Evolutionary conservation across 1,140 invertebrate genomes (phyloP).

Genomic region (Magallana angulata): DNA sequence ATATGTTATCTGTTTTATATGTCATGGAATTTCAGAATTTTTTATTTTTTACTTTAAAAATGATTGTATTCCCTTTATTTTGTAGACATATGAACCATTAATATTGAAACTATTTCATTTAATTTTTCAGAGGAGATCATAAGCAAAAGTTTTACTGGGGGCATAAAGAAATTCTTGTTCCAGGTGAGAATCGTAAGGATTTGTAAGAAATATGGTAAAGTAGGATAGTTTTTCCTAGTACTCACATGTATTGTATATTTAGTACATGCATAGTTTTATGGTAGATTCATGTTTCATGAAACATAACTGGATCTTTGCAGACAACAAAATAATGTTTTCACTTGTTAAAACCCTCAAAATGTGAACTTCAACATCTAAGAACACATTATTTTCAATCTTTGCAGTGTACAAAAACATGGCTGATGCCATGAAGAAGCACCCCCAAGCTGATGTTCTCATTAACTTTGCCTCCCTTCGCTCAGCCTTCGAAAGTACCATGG

Average conservation of each 20-base stretch:
- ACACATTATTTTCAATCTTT: not conserved
- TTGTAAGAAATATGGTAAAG: no score
- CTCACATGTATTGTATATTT: no score
- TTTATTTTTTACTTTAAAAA: no score
- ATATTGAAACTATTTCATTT: not conserved
- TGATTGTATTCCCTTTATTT: not conserved
- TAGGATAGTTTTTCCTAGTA: no score
- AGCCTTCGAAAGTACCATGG: slow-evolving; percentile 97
- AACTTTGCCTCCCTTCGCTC: slow-evolving; percentile 99
- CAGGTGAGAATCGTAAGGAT: slow-evolving; percentile 76
- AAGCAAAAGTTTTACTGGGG: slow-evolving; percentile 99
- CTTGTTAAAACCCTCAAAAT: no score
- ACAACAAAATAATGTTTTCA: no score
- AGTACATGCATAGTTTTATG: no score
- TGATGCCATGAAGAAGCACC: slow-evolving; percentile 96
- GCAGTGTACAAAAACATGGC: slow-evolving; percentile 98
- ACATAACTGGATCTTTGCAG: no score
- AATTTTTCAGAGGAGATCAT: slow-evolving; percentile 93
- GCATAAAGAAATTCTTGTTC: slow-evolving; percentile 97
- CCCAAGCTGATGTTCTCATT: slow-evolving; percentile 97
- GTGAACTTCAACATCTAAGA: no score
- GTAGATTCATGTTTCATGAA: no score
- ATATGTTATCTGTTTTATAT: no score
- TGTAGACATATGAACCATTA: not conserved
- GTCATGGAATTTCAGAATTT: no score